Percentiles rank a stretch among this genome's conserved stretches.
These are phyloP conservation scores for Macroglossus sobrinus DNA, from an alignment of 2,113 vertebrate genomes.

Conservation along the genomic window DNA sequence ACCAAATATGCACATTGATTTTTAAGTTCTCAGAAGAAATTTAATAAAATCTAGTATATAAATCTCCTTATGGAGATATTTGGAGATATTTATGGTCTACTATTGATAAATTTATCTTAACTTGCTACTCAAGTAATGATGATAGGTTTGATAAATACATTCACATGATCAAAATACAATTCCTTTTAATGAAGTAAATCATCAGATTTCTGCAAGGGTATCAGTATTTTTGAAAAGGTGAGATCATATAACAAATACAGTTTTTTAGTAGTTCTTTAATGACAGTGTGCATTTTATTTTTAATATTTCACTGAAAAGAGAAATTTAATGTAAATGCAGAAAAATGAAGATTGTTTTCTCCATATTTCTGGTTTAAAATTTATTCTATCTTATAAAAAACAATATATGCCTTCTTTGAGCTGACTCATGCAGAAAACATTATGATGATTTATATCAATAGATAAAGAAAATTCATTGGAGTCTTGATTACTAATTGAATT, in stretches of 20 bases:
- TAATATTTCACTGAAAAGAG: neutral
- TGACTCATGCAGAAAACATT: slow-evolving; percentile 44
- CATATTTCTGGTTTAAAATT: neutral
- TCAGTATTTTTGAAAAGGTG: neutral
- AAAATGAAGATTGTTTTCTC: neutral
- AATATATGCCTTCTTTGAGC: slow-evolving; percentile 17
- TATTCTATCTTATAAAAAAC: neutral
- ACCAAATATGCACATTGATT: neutral
- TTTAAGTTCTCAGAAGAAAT: slow-evolving; percentile 27
- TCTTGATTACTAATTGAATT: slow-evolving; percentile 53
- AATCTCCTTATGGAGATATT: neutral
- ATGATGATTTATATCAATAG: slow-evolving; percentile 54
- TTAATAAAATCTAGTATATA: neutral
- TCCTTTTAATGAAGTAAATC: neutral
- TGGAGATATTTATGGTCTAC: neutral
- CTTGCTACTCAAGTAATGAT: neutral
- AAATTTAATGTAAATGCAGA: neutral
- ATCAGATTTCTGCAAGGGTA: neutral
- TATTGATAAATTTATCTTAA: neutral
- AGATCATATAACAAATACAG: neutral
- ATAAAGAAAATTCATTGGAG: neutral
- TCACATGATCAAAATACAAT: neutral
- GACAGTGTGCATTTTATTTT: neutral
- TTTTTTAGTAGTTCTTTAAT: neutral
- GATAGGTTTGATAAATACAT: neutral